phyloP scores from a whole-genome alignment of 2,113 vertebrate species.

The Pseudopipra pipra region DNA sequence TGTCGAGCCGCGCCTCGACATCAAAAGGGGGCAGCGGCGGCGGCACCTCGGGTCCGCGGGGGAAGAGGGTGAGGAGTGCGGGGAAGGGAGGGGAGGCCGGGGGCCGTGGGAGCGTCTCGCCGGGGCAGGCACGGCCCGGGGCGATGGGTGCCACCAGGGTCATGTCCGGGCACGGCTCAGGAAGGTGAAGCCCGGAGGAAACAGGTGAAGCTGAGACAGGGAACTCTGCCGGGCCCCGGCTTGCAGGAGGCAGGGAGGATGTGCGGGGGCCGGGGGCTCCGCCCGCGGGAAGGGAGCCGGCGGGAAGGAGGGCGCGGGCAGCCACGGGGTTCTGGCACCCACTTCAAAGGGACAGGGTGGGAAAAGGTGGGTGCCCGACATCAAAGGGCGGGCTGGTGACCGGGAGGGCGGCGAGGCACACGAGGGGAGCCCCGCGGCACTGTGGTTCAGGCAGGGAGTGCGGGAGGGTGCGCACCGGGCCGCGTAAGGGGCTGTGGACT shows the following conservation, averaged over 20 bases:
- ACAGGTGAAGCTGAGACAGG: not conserved
- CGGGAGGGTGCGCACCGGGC: not conserved
- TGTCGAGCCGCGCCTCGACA: not conserved
- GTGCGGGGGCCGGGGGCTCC: not conserved
- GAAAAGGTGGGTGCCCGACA: not conserved
- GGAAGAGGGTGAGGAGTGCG: not conserved
- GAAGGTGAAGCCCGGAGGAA: constrained; percentile 2
- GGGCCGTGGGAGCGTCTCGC: constrained; percentile 7
- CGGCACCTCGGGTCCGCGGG: not conserved
- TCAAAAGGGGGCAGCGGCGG: not conserved
- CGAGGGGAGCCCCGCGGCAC: not conserved
- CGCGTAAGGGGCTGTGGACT: not conserved
- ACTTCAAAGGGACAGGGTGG: constrained; percentile 21
- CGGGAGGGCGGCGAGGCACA: not conserved
- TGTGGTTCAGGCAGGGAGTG: not conserved
- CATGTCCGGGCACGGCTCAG: not conserved
- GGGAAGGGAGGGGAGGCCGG: not conserved
- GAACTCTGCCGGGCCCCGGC: not conserved
- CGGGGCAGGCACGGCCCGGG: not conserved
- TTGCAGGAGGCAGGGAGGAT: not conserved
- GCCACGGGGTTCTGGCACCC: not conserved
- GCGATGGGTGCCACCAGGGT: not conserved
- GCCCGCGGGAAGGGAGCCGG: not conserved
- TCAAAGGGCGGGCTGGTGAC: constrained; percentile 2
- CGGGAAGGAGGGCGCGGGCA: not conserved